A percentile compares a stretch with the other conserved stretches of the same genome.
These are phyloP conservation scores for Calameuta filiformis DNA, from an alignment of 2,888 invertebrate species.

Conservation along the genomic window DNA sequence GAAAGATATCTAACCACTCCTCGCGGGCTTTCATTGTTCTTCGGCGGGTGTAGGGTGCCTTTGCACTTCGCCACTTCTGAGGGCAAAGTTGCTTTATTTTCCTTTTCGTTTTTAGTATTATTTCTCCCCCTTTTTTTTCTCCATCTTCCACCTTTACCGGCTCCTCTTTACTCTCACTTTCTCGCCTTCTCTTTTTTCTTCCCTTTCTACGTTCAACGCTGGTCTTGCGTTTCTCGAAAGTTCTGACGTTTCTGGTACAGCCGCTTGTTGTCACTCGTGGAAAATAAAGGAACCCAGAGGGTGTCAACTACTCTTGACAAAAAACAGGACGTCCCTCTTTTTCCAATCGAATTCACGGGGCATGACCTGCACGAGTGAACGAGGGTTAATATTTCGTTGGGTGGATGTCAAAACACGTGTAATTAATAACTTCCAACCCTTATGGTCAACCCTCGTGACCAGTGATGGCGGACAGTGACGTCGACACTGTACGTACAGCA, in stretches of 20 bases:
- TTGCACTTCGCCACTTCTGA: neutral
- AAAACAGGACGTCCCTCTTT: neutral
- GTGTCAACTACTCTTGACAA: neutral
- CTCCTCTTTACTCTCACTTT: neutral
- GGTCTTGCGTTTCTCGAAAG: neutral
- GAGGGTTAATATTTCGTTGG: neutral
- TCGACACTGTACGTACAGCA: neutral
- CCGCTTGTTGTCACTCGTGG: neutral
- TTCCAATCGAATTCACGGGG: neutral
- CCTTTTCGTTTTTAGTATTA: neutral
- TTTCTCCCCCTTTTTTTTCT: neutral
- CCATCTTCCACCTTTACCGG: neutral
- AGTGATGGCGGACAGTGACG: neutral
- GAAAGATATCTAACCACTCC: neutral
- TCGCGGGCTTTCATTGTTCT: neutral
- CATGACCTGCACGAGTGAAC: neutral
- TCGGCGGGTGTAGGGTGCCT: neutral
- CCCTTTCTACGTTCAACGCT: neutral
- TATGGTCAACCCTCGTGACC: neutral
- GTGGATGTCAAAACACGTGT: slow-evolving; percentile 5
- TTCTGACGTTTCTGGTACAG: neutral
- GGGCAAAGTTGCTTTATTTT: neutral
- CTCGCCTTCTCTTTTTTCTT: neutral
- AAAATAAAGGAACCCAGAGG: neutral
- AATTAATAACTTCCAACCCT: neutral